A percentile compares a stretch with the other conserved stretches of the same genome.
Conservation (phyloP, 2,113 vertebrate genomes). For the Centropus unirufus region DNA sequence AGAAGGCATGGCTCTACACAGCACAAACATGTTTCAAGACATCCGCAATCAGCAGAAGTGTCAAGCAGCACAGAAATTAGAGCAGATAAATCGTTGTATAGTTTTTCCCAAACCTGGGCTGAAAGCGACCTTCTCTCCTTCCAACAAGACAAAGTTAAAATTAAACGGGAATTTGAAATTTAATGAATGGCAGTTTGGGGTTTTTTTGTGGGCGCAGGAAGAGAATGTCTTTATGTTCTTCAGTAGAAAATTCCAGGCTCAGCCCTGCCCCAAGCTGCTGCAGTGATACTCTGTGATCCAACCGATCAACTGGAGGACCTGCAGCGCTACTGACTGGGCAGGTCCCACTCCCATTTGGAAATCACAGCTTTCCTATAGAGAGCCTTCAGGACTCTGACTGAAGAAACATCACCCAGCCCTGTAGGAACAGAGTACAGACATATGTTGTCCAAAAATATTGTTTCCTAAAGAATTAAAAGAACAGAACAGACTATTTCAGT, state of each 20-base stretch:
- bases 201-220: not conserved
- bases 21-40: not conserved
- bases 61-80: not conserved
- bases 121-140: not conserved
- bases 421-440: not conserved
- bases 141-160: not conserved
- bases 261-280: not conserved
- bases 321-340: not conserved
- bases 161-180: not conserved
- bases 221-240: not conserved
- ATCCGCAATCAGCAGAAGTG: not conserved
- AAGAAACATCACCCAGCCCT: not conserved
- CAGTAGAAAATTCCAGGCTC: not conserved
- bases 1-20: not conserved
- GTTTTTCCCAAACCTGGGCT: not conserved
- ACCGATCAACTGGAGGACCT: not conserved
- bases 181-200: not conserved
- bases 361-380: not conserved
- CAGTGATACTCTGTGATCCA: not conserved
- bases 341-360: not conserved
- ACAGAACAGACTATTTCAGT: too few species aligned
- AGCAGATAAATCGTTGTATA: not conserved
- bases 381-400: not conserved
- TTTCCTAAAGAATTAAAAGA: not conserved
- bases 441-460: not conserved